Conservation (phyloP, 1,140 invertebrate genomes). For the Notospermus geniculatus region DNA sequence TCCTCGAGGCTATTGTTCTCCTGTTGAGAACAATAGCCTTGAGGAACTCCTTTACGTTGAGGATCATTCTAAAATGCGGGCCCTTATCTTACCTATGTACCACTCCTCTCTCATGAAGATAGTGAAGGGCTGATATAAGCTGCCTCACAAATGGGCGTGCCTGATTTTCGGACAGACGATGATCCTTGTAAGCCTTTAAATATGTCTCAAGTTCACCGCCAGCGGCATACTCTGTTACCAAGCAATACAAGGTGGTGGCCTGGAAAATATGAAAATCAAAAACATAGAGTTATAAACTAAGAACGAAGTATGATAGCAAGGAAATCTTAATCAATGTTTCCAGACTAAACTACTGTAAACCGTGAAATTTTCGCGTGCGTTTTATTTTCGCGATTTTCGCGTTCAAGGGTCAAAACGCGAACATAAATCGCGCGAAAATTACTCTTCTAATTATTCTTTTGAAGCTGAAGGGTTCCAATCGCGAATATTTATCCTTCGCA, state of each 20-base stretch:
- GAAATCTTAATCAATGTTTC: neutral
- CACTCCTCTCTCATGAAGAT: conserved; percentile 68
- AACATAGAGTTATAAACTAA: neutral
- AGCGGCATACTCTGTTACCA: conserved; percentile 67
- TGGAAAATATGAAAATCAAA: conserved; percentile 28
- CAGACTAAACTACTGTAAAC: no score
- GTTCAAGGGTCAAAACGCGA: no score
- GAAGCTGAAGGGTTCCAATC: no score
- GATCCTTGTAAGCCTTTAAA: conserved; percentile 61
- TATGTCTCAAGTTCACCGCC: conserved; percentile 68
- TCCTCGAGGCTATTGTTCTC: no score
- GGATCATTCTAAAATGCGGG: conserved; percentile 18
- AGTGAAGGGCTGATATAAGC: conserved; percentile 66
- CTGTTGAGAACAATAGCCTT: no score
- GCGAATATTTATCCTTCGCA: no score
- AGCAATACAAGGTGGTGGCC: conserved; percentile 62
- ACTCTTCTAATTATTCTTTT: no score
- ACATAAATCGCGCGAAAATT: no score
- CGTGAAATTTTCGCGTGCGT: no score
- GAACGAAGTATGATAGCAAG: neutral
- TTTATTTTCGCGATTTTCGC: no score
- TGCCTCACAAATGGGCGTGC: conserved; percentile 64
- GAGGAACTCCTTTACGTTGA: no score
- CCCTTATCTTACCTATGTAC: conserved; percentile 70
- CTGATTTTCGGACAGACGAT: conserved; percentile 62